Conservation (phyloP, 2,888 invertebrate species). For the Lamellibrachia columna region DNA sequence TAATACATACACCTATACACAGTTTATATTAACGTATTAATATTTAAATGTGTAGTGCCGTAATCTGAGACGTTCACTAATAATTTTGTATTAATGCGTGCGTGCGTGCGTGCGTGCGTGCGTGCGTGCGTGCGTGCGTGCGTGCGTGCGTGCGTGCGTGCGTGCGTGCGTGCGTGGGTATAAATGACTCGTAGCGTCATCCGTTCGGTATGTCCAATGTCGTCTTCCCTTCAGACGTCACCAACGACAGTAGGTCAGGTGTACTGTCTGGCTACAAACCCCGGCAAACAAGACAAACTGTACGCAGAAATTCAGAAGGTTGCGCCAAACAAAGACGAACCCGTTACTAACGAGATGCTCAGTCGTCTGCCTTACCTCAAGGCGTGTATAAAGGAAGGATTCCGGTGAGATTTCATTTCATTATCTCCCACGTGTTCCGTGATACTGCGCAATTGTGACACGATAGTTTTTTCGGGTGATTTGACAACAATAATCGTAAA, state of each 20-base stretch:
- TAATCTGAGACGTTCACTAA: no score
- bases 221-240: conserved; percentile 48
- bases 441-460: no score
- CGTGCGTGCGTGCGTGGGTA: background rate
- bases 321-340: conserved; percentile 53
- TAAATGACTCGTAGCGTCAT: background rate
- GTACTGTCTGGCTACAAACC: conserved; percentile 81
- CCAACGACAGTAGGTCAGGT: conserved; percentile 65
- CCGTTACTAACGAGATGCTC: conserved; percentile 70
- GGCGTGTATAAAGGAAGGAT: conserved; percentile 80
- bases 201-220: background rate
- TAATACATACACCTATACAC: no score
- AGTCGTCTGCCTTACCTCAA: conserved; percentile 78
- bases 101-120: no score
- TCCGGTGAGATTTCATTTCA: conserved; percentile 48
- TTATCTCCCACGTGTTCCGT: conserved; percentile 38
- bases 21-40: no score
- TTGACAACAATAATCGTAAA: no score
- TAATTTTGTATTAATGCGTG: no score
- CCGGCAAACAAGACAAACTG: conserved; percentile 75
- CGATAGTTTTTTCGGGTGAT: no score
- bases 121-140: background rate
- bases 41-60: no score
- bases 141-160: background rate
- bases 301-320: conserved; percentile 70